Evolutionary conservation across 2,113 vertebrate species (phyloP), one percentile per base, ranked within the genome.

Genomic region (Bambusicola thoracicus): DNA sequence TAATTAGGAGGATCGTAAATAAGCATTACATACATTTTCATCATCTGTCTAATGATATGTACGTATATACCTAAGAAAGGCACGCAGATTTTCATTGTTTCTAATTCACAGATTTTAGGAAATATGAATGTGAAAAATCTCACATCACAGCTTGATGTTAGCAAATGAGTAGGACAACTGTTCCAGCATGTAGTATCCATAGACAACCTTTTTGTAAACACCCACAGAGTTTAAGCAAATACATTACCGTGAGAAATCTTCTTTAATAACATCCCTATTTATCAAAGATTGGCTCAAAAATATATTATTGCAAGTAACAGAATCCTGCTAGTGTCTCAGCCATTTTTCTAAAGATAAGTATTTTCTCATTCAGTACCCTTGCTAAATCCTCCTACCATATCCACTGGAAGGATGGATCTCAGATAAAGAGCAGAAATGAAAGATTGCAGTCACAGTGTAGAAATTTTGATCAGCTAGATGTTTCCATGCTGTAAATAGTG

Each of bases 281-380:
- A 87, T 51, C 29, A 82, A 94, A 29, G 12, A 74, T 88, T 96
- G 84, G 34, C 32, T 89, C 34, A 29, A 27, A 88, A 89, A 24
- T 72, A 36, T 48, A 82, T 80, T 90, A 40, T 44, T 95, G 61
- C 49, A 90, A 86, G 32, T 53, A 91, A 85, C 20, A 76, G 58
- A 36, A 41, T 82, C 58, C 92, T 94, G 86, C 91, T 97, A 95
- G 95, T 91, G 95, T 73, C 81, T 44, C 38, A 48, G 29, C 8
- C 85, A 43, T 43, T 95, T 87, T 95, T 79, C 73, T 92, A 86
- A 94, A 93, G 86, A 90, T 65, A 90, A 92, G 85, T 44, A 30
- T 56, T 56, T 24, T 77, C 32, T 32, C 38, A 46, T 87, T 83
- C 55, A 29, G 59, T 46, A 91, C 5, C 8, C 48, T 79, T 0